Conservation (phyloP, 2,113 vertebrate species). For the Lagenorhynchus albirostris region DNA sequence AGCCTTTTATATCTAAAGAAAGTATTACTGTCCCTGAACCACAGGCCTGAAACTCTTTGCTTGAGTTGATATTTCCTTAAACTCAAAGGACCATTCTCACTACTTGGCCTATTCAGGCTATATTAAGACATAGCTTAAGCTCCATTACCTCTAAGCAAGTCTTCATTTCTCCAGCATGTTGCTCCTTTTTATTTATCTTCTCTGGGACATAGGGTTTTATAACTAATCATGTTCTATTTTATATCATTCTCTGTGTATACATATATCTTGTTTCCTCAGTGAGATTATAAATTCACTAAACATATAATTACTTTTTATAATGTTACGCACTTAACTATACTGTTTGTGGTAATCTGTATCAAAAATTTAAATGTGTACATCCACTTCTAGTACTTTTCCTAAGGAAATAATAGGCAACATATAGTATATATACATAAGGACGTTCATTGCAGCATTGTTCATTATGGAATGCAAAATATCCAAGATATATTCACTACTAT, state of each 20-base stretch:
- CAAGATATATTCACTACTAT: neutral
- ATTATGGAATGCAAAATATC: constrained; percentile 24
- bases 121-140: neutral
- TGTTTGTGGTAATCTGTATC: neutral
- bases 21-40: neutral
- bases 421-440: neutral
- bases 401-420: neutral
- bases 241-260: neutral
- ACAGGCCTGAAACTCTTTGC: neutral
- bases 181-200: constrained; percentile 20
- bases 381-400: neutral
- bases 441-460: neutral
- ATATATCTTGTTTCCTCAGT: neutral
- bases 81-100: neutral
- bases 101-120: neutral
- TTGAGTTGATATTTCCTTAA: neutral
- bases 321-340: neutral
- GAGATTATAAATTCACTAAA: constrained; percentile 7
- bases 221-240: constrained; percentile 18
- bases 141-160: neutral
- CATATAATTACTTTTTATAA: neutral
- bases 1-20: constrained; percentile 6
- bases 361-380: neutral
- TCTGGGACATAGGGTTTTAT: neutral
- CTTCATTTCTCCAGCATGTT: neutral